These are phyloP conservation scores for Centropus unirufus DNA, from an alignment of 2,113 vertebrate genomes.

Conservation along the genomic window DNA sequence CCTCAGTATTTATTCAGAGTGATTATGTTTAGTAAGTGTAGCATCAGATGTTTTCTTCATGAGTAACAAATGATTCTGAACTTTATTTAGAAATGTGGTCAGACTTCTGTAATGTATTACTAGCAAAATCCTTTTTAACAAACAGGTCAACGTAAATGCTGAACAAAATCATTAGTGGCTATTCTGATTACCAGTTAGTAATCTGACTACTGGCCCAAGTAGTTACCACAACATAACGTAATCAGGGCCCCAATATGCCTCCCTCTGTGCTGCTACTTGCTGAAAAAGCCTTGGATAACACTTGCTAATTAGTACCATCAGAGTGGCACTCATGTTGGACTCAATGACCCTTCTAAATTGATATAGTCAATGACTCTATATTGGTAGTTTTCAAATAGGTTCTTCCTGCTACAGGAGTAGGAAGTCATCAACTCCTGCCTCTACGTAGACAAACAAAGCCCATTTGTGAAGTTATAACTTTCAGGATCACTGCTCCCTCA, in stretches of 20 bases:
- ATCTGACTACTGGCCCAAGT: neutral
- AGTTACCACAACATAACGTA: neutral
- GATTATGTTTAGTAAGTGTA: neutral
- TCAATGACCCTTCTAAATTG: neutral
- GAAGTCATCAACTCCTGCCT: neutral
- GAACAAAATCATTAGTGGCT: neutral
- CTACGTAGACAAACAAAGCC: neutral
- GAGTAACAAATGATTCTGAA: neutral
- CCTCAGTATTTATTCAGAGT: neutral
- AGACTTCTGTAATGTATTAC: neutral
- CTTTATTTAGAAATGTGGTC: neutral
- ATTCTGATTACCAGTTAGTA: neutral
- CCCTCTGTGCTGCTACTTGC: neutral
- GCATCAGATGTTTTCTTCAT: neutral
- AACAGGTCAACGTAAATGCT: neutral
- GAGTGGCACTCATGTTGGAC: neutral
- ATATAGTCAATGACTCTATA: neutral
- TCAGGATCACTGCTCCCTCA: neutral
- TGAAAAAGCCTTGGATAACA: neutral
- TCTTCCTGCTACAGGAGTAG: neutral
- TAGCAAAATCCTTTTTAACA: neutral
- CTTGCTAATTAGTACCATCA: neutral
- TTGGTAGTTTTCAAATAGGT: neutral
- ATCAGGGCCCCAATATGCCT: fast-evolving
- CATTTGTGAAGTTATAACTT: neutral